A percentile compares a stretch with the other conserved stretches of the same genome.
These are phyloP conservation scores for Quadroppia sp. DNA, from an alignment of 2,888 invertebrate genomes.

Conservation along the genomic window DNA sequence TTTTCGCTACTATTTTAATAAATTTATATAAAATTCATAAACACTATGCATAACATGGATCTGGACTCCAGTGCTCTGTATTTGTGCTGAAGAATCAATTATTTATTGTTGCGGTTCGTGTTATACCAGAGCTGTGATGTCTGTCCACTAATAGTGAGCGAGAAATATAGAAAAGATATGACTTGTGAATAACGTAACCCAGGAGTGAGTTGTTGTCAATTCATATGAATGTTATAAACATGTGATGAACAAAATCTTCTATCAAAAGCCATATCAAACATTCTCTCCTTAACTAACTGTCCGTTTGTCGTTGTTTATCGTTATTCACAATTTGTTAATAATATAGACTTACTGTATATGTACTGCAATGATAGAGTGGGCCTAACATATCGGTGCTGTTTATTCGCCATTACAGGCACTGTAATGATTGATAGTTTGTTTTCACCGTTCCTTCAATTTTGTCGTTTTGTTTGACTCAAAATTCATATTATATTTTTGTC, in stretches of 20 bases:
- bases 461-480: not conserved
- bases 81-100: no score
- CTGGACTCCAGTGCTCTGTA: no score
- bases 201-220: not conserved
- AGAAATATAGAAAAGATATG: no score
- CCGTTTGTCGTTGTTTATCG: not conserved
- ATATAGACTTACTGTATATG: not conserved
- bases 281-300: no score
- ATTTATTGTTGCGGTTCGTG: no score
- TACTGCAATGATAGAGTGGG: constrained; percentile 17
- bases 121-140: no score
- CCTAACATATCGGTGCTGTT: not conserved
- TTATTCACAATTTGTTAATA: constrained; percentile 5
- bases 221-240: not conserved
- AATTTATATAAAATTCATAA: no score
- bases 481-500: not conserved
- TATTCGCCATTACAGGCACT: constrained; percentile 25
- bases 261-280: not conserved
- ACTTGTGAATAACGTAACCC: not conserved
- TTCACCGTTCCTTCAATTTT: not conserved
- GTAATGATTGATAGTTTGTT: constrained; percentile 19
- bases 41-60: no score
- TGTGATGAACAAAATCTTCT: not conserved
- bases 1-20: no score
- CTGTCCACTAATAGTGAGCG: no score